Base-by-base conservation (phyloP, 2,113 vertebrate species). In the Myotis lucifugus region DNA sequence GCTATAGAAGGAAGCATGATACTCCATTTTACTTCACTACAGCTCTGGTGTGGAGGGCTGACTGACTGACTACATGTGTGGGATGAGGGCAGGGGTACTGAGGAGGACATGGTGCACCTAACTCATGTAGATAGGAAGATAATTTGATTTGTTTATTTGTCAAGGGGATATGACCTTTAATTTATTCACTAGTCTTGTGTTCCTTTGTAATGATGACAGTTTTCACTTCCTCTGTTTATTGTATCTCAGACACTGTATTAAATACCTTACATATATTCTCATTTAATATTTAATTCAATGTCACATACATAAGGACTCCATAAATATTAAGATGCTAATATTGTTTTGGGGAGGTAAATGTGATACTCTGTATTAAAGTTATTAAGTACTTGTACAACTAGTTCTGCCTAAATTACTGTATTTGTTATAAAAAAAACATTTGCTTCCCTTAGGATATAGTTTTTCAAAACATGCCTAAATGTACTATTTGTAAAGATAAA, bases 231-330 rank as follows among this genome's bases (percentile, higher is more conserved):
- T 79, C 9, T 54, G 19, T 88, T 77, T 88, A 42, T 34, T 90
- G 2, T 78, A 74, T 85, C 32, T 13, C 8, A 72, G 50, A 76
- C 27, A 37, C 13, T 50, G 2, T 74, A 52, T 69, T 94, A 70
- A 94, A 74, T 89, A 42, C 19, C 87, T 59, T 66, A 8, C 29
- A 13, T 56, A 34, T 46, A 67, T 81, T 92, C 32, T 90, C 34
- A n/a, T 81, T 84, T 67, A 94, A 46, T 91, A 48, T 81, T 94
- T 83, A 56, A 40, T 88, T 91, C 29, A 48, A 1, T 88, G 54
- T 83, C 10, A 34, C 0, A 29, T 67, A 34, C 10, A 34, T 94
- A 66, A 90, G 27, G 29, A 37, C 6, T 56, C n/a, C 21, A 14
- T 85, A 93, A 82, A 37, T 79, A n/a, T 46, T 85, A 91, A 61